phyloP scores from a whole-genome alignment of 2,888 invertebrate genomes.

The Perdita meconis region DNA sequence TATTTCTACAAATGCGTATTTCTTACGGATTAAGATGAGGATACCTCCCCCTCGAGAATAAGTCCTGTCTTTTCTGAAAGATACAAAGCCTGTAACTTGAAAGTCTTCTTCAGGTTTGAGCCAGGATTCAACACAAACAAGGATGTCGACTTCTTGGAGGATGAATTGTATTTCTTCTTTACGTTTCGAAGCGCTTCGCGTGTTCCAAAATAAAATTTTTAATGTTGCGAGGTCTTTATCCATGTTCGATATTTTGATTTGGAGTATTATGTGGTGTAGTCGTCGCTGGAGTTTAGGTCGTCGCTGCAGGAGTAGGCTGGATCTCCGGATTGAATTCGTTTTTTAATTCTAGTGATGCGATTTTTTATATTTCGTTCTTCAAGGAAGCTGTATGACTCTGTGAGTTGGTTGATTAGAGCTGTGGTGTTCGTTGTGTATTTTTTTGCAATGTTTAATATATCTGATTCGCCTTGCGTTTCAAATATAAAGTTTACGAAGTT shows the following conservation, averaged over 20 bases:
- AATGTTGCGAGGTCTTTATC: background rate
- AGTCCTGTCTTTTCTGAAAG: slow-evolving; percentile 9
- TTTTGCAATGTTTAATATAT: background rate
- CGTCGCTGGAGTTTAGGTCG: background rate
- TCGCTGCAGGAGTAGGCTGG: background rate
- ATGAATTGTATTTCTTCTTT: background rate
- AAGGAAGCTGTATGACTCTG: background rate
- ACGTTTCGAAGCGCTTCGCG: background rate
- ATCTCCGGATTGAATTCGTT: background rate
- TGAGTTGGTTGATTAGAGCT: background rate
- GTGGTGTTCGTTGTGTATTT: background rate
- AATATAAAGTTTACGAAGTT: background rate
- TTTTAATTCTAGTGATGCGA: background rate
- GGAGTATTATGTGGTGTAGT: background rate
- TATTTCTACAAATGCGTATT: background rate
- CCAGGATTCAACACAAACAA: slow-evolving; percentile 7
- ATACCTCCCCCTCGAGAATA: background rate
- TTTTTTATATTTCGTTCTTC: background rate
- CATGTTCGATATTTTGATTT: background rate
- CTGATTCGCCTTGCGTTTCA: background rate
- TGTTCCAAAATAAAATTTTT: slow-evolving; percentile 3
- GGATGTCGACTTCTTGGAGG: background rate
- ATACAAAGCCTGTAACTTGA: background rate
- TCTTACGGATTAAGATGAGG: background rate
- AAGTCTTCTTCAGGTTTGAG: background rate